A percentile compares a stretch with the other conserved stretches of the same genome.
phyloP scores from a whole-genome alignment of 2,113 vertebrate genomes.

The Peromyscus maniculatus region DNA sequence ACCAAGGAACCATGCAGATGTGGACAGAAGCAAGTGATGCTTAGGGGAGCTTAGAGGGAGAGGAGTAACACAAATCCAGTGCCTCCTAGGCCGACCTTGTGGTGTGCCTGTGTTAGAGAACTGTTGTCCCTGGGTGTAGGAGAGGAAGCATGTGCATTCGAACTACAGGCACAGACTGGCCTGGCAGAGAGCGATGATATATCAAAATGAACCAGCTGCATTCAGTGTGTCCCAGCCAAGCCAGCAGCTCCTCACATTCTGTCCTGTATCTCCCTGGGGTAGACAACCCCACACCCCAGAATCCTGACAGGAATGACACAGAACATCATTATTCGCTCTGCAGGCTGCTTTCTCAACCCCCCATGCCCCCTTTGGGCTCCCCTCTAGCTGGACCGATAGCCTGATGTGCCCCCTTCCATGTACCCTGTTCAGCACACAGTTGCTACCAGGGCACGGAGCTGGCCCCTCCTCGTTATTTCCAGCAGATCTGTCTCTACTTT shows the following conservation, averaged over 20 bases:
- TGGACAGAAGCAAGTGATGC: neutral
- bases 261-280: neutral
- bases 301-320: neutral
- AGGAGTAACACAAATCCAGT: neutral
- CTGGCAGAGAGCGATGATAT: neutral
- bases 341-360: neutral
- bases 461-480: neutral
- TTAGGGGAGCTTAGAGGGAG: neutral
- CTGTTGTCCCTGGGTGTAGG: neutral
- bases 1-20: neutral
- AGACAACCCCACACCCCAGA: neutral
- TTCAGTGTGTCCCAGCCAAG: neutral
- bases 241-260: too few species aligned
- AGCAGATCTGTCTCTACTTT: neutral
- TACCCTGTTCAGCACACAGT: neutral
- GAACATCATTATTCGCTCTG: neutral
- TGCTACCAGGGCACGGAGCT: neutral
- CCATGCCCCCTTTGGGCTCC: too few species aligned
- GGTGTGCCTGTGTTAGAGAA: neutral
- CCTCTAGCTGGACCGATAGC: accelerated
- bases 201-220: neutral
- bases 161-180: neutral
- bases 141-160: neutral
- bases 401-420: neutral
- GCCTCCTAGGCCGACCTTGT: neutral